phyloP scores from a whole-genome alignment of 1,140 invertebrate species.

The Halesus radiatus region DNA sequence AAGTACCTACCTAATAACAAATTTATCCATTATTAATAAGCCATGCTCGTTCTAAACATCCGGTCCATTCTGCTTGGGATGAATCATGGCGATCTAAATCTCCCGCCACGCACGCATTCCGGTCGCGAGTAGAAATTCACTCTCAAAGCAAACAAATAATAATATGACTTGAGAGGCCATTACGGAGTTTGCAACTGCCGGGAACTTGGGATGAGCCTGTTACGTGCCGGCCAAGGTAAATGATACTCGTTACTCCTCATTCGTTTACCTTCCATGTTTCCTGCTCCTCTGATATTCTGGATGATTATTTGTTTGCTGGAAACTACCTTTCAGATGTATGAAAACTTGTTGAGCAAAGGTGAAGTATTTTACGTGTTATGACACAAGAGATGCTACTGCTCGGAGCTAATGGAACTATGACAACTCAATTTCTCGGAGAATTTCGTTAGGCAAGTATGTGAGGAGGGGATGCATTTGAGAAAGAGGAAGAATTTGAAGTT shows the following conservation, averaged over 20 bases:
- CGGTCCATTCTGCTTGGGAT: not conserved
- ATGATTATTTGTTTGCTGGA: no score
- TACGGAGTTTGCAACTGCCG: not conserved
- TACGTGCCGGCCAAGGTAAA: slow-evolving; percentile 4
- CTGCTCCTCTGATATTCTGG: not conserved
- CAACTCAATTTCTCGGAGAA: no score
- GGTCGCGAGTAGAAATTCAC: not conserved
- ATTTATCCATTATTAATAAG: no score
- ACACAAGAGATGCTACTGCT: no score
- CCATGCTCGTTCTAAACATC: not conserved
- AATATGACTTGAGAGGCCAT: slow-evolving; percentile 1
- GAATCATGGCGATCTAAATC: not conserved
- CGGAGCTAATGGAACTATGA: no score
- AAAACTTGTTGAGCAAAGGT: no score
- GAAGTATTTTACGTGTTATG: no score
- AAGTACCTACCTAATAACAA: no score
- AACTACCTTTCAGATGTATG: no score
- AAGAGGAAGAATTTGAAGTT: no score
- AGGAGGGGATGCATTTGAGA: no score
- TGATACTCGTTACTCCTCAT: not conserved
- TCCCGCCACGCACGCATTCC: not conserved
- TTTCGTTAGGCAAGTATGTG: no score
- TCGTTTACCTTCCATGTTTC: not conserved
- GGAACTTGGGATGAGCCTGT: not conserved
- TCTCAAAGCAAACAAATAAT: not conserved